phyloP scores from a whole-genome alignment of 2,888 invertebrate species.

The Escarpia spicata region DNA sequence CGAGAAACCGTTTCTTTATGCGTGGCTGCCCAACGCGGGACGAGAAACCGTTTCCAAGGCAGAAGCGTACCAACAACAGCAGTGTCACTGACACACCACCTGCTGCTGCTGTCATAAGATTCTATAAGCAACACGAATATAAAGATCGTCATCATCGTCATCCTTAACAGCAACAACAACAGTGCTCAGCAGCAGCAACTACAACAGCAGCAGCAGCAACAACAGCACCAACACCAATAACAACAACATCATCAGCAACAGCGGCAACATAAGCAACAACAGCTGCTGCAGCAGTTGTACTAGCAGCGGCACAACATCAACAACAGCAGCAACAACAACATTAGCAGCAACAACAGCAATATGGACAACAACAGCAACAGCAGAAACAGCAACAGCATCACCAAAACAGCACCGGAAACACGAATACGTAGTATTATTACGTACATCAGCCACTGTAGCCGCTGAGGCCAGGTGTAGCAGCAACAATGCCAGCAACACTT shows the following conservation, averaged over 20 bases:
- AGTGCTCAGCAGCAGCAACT: background rate
- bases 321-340: background rate
- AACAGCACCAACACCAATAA: background rate
- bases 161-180: background rate
- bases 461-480: background rate
- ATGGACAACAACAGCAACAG: background rate
- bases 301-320: background rate
- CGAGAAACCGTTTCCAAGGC: background rate
- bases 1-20: background rate
- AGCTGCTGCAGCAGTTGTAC: background rate
- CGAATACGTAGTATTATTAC: background rate
- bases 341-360: background rate
- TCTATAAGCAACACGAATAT: background rate
- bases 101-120: background rate
- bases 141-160: background rate
- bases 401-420: background rate
- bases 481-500: background rate
- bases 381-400: background rate
- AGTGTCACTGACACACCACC: background rate
- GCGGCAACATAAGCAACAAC: background rate
- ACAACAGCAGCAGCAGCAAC: background rate
- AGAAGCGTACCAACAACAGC: background rate
- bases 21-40: background rate
- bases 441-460: background rate
- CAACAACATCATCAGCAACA: background rate